A percentile compares a stretch with the other conserved stretches of the same genome.
Conservation (phyloP, 2,797 vertebrate species). For the Lateolabrax maculatus region DNA sequence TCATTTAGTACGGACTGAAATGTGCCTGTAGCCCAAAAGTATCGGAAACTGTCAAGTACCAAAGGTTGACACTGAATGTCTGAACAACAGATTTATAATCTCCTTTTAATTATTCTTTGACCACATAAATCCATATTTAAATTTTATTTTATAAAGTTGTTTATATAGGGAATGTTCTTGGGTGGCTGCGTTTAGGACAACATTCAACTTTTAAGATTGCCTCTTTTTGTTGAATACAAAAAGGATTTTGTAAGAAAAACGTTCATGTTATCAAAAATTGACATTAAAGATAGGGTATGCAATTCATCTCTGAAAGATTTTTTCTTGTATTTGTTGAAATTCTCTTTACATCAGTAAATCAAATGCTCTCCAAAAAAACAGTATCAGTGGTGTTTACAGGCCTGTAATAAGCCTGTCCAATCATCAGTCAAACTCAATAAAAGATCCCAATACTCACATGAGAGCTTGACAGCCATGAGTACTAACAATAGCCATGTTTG, state of each 20-base stretch:
- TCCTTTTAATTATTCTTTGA: not conserved
- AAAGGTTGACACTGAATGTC: not conserved
- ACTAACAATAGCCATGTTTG: no score
- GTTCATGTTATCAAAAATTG: no score
- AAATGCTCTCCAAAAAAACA: no score
- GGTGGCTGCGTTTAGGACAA: not conserved
- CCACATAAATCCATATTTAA: not conserved
- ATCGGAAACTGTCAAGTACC: not conserved
- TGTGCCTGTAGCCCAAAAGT: not conserved
- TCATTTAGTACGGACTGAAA: slow-evolving; percentile 6
- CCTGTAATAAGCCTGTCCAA: no score
- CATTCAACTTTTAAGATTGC: not conserved
- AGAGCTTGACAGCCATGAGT: no score
- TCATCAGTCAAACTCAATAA: no score
- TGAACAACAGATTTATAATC: not conserved
- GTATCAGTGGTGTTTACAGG: no score
- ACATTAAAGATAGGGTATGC: no score
- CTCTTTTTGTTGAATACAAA: not conserved
- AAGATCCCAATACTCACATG: no score
- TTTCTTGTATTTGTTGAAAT: no score
- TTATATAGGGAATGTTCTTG: not conserved
- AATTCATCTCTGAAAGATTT: no score
- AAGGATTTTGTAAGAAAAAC: not conserved
- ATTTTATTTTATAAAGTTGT: not conserved
- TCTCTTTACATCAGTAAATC: no score